These are phyloP conservation scores for Sphaerophoria rueppellii DNA, from an alignment of 2,888 invertebrate genomes.

Conservation along the genomic window DNA sequence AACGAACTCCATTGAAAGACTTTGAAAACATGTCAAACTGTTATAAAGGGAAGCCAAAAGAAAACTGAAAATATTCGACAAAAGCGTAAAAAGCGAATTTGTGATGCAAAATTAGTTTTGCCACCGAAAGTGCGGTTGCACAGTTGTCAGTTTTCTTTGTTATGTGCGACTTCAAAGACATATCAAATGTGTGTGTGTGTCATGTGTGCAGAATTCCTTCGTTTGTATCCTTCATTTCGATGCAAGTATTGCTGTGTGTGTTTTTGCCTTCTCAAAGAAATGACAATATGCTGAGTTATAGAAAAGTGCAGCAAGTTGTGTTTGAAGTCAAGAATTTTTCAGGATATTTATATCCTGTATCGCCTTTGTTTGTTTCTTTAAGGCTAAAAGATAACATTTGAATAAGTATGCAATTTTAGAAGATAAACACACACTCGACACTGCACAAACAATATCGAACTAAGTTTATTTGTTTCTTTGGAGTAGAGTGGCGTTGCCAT, in stretches of 20 bases:
- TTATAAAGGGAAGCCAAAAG: slow-evolving; percentile 5
- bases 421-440: slow-evolving; percentile 40
- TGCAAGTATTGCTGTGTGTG: slow-evolving; percentile 28
- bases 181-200: slow-evolving; percentile 48
- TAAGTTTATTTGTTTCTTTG: slow-evolving; percentile 3
- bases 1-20: background rate
- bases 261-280: slow-evolving; percentile 15
- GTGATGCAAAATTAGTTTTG: slow-evolving; percentile 67
- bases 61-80: slow-evolving; percentile 19
- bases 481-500: background rate
- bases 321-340: slow-evolving; percentile 28
- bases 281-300: slow-evolving; percentile 39
- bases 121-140: slow-evolving; percentile 15
- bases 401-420: slow-evolving; percentile 64
- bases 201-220: background rate
- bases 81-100: slow-evolving; percentile 46
- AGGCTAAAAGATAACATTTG: slow-evolving; percentile 54
- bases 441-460: slow-evolving; percentile 7
- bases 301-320: slow-evolving; percentile 34
- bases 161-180: slow-evolving; percentile 30
- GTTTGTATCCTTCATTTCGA: slow-evolving; percentile 17
- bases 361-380: slow-evolving; percentile 27
- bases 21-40: slow-evolving; percentile 45
- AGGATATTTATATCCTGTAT: slow-evolving; percentile 25
- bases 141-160: slow-evolving; percentile 29